Base-by-base conservation (phyloP, 92 coral and sea anemone species). In the Epizoanthus fatuus region DNA sequence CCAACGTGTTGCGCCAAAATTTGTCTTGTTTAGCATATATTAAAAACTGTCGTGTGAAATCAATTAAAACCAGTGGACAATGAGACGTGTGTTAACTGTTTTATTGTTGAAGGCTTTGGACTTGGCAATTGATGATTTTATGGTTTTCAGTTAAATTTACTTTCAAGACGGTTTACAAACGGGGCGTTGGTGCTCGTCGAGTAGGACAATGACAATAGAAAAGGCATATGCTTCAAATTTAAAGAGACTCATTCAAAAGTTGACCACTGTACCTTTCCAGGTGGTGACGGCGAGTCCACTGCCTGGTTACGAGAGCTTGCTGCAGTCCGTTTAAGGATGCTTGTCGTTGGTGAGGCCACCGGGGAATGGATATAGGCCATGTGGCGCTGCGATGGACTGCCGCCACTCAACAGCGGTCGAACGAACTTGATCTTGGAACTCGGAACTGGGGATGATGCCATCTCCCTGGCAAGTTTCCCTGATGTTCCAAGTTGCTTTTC, bases 251-350 rank as follows among this genome's bases (percentile, higher is more conserved):
- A 3, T 4, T 66, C 16, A 47, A 59, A 73, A 14, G 44, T 13
- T 56, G 39, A 11, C 7, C 13, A 1, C 52, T 44, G 60, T 84
- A 96, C 99, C 97, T 97, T 97, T 87, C 91, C 95, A 25, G 99
- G 98, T 55, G 99, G 99, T 1, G 99, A 97, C 2, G 99, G 99
- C 0, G 99, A 95, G 83, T 97, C 98, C 10, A 81, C 84, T 9
- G 92, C 86, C 85, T 88, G 86, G 55, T 87, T 87, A n/a, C 25
- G 70, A 66, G 78, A 80, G 58, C 70, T 69, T 7, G 92, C 94
- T 71, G 88, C 80, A 71, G 84, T 83, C 80, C 98, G 88, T 84
- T 97, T 97, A 79, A 97, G 83, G 81, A 97, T 97, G 45, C 99
- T 96, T 66, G 96, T 91, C 10, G 98, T 90, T 38, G 99, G 98